phyloP scores from a whole-genome alignment of 2,888 invertebrate species.

The Choreutis nemorana region DNA sequence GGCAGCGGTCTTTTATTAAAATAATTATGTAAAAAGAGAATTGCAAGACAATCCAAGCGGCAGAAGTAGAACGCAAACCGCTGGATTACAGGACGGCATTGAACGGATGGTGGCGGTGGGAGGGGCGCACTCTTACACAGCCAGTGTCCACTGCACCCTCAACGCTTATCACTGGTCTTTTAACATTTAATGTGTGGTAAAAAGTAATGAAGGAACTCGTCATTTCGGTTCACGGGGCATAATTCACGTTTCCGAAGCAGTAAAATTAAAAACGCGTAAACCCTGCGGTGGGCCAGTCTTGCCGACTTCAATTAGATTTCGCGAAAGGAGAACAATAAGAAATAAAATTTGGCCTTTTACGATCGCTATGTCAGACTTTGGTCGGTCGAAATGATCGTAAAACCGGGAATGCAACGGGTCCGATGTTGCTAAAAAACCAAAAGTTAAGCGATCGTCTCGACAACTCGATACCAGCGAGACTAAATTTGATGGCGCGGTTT shows the following conservation, averaged over 20 bases:
- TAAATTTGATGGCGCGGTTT: slow-evolving; percentile 48
- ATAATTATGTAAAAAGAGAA: slow-evolving; percentile 14
- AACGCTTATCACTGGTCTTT: too few relatives aligned
- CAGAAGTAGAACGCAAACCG: too few relatives aligned
- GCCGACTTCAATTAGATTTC: slow-evolving; percentile 62
- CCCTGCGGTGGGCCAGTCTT: slow-evolving; percentile 31
- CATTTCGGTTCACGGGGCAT: slow-evolving; percentile 38
- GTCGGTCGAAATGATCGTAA: slow-evolving; percentile 51
- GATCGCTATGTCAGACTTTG: slow-evolving; percentile 50
- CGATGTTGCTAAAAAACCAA: slow-evolving; percentile 41
- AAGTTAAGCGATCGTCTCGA: slow-evolving; percentile 28
- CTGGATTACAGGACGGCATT: too few relatives aligned
- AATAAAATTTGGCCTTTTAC: slow-evolving; percentile 62
- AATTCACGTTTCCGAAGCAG: slow-evolving; percentile 39
- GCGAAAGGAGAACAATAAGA: slow-evolving; percentile 64
- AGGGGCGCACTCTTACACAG: too few relatives aligned
- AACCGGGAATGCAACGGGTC: slow-evolving; percentile 55
- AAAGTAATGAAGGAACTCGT: slow-evolving; percentile 49
- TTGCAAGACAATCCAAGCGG: too few relatives aligned
- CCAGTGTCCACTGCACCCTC: too few relatives aligned
- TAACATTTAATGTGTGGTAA: slow-evolving; percentile 44
- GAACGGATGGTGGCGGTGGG: too few relatives aligned
- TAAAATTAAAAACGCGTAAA: slow-evolving; percentile 62
- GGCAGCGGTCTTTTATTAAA: slow-evolving; percentile 14
- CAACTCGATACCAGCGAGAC: slow-evolving; percentile 32